These are phyloP conservation scores for Platypus cylindrus DNA, from an alignment of 2,888 invertebrate species.

Conservation along the genomic window DNA sequence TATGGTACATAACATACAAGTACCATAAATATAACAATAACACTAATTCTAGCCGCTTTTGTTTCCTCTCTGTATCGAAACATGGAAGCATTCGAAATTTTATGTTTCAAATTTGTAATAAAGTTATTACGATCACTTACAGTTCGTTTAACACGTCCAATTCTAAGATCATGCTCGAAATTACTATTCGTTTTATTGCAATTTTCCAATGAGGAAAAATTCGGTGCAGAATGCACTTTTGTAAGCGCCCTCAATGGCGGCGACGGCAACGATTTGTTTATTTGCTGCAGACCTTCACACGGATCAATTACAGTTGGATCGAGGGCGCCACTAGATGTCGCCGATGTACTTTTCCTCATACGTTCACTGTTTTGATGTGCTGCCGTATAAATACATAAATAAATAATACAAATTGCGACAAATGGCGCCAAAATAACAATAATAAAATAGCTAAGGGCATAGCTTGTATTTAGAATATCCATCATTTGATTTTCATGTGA, in stretches of 20 bases:
- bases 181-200: constrained; percentile 8
- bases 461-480: constrained; percentile 34
- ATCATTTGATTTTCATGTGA: constrained; percentile 14
- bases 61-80: constrained; percentile 82
- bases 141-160: constrained; percentile 40
- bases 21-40: constrained; percentile 59
- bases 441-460: constrained; percentile 35
- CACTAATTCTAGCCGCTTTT: constrained; percentile 76
- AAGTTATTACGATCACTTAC: constrained; percentile 45
- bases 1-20: constrained; percentile 40
- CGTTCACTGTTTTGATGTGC: constrained; percentile 59
- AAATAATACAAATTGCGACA: constrained; percentile 57
- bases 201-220: constrained; percentile 23
- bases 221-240: constrained; percentile 31
- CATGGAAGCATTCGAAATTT: constrained; percentile 72
- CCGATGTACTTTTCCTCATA: constrained; percentile 37
- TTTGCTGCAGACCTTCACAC: no score
- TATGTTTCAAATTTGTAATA: constrained; percentile 62
- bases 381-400: constrained; percentile 61
- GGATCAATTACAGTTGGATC: constrained; percentile 34
- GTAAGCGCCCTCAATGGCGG: constrained; percentile 17
- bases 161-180: constrained; percentile 10
- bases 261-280: no score
- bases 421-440: constrained; percentile 43
- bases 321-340: constrained; percentile 39